Evolutionary conservation across 2,113 vertebrate species (phyloP).

Genomic region (Caretta caretta): DNA sequence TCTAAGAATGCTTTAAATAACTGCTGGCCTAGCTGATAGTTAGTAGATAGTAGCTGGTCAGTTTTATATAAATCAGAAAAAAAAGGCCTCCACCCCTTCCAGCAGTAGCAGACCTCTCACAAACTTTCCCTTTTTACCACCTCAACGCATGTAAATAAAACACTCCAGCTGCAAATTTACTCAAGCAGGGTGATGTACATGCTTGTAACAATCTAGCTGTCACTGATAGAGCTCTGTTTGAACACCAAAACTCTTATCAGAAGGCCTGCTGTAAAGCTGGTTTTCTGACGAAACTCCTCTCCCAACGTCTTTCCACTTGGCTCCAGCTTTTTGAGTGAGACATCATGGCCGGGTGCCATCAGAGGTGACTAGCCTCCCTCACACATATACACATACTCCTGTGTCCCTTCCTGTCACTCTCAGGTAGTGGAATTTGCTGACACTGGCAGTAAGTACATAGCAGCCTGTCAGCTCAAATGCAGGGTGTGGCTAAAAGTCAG

Average conservation of each 20-base stretch:
- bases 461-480: slow-evolving; percentile 67
- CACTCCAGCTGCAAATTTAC: slow-evolving; percentile 15
- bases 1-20: slow-evolving; percentile 57
- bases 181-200: slow-evolving; percentile 13
- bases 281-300: slow-evolving; percentile 7
- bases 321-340: slow-evolving; percentile 48
- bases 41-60: background rate
- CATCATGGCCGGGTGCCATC: slow-evolving; percentile 70
- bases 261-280: slow-evolving; percentile 53
- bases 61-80: slow-evolving; percentile 42
- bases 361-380: slow-evolving; percentile 35
- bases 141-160: slow-evolving; percentile 25
- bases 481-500: slow-evolving; percentile 68
- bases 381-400: background rate
- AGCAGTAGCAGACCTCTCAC: background rate
- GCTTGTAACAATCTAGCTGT: slow-evolving; percentile 47
- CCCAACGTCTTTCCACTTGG: slow-evolving; percentile 49
- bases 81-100: slow-evolving; percentile 45
- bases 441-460: slow-evolving; percentile 51
- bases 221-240: slow-evolving; percentile 58
- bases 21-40: slow-evolving; percentile 35
- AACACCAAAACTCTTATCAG: slow-evolving; percentile 79
- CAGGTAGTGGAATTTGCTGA: slow-evolving; percentile 86
- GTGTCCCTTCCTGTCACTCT: slow-evolving; percentile 31
- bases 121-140: slow-evolving; percentile 50